phyloP scores from a whole-genome alignment of 2,113 vertebrate species.

The Brachypodius melanocephalos region DNA sequence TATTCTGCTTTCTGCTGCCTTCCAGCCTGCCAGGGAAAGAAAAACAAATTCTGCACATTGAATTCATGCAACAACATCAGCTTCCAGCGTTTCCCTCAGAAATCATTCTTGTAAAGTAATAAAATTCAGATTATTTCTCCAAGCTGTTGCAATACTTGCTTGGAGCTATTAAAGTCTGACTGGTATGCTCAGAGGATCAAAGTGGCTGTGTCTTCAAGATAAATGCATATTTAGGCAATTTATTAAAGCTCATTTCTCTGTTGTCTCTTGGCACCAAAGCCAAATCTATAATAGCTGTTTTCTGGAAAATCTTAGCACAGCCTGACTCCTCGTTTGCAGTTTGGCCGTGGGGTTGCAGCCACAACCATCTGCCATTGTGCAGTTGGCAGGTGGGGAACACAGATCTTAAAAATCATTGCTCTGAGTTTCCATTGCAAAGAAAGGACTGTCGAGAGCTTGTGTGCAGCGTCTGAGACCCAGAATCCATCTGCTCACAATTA shows the following conservation, averaged over 20 bases:
- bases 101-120: constrained; percentile 51
- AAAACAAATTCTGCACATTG: not conserved
- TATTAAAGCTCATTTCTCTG: constrained; percentile 39
- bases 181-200: constrained; percentile 30
- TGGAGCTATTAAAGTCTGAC: constrained; percentile 26
- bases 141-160: constrained; percentile 35
- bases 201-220: constrained; percentile 37
- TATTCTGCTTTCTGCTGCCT: not conserved
- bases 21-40: not conserved
- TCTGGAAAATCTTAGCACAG: not conserved
- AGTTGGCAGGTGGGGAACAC: constrained; percentile 5
- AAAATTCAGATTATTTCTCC: constrained; percentile 58
- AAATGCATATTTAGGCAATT: constrained; percentile 40
- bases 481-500: not conserved
- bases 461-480: not conserved
- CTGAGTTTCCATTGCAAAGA: constrained; percentile 4
- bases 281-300: not conserved
- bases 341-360: not conserved
- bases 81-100: not conserved
- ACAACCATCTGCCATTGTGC: not conserved
- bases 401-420: not conserved
- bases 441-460: not conserved
- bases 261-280: constrained; percentile 20
- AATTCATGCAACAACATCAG: not conserved
- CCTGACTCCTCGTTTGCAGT: not conserved